phyloP scores from a whole-genome alignment of 2,888 invertebrate species.

The Ochropleura plecta region DNA sequence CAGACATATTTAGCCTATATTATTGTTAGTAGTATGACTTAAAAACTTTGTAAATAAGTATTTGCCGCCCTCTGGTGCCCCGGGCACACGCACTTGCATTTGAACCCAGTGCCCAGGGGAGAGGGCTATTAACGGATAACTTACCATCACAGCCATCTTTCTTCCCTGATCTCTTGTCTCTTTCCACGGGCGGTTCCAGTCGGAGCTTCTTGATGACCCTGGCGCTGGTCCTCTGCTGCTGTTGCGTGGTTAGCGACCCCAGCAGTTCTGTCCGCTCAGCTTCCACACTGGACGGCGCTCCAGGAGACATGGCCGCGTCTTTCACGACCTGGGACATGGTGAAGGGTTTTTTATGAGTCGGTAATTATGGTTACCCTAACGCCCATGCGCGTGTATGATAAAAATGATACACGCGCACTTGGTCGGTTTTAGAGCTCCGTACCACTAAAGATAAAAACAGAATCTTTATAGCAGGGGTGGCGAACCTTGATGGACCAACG shows the following conservation, averaged over 20 bases:
- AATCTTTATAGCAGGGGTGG: too few species aligned
- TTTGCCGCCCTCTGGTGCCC: too few species aligned
- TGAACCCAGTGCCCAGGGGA: too few species aligned
- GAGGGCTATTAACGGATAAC: not conserved
- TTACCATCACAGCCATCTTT: constrained; percentile 73
- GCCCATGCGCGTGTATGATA: too few species aligned
- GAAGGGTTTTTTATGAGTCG: not conserved
- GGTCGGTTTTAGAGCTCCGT: too few species aligned
- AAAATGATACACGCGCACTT: too few species aligned
- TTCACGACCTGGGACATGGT: constrained; percentile 65
- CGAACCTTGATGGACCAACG: too few species aligned
- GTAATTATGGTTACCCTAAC: not conserved
- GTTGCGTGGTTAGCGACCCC: constrained; percentile 93
- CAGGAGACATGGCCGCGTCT: constrained; percentile 76
- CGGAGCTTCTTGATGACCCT: constrained; percentile 95
- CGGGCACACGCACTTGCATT: too few species aligned
- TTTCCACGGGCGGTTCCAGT: constrained; percentile 88
- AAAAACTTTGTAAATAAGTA: too few species aligned
- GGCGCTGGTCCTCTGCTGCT: constrained; percentile 93
- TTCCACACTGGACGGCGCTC: constrained; percentile 67
- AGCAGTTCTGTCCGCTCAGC: constrained; percentile 89
- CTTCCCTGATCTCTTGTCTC: constrained; percentile 75
- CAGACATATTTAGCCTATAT: too few species aligned
- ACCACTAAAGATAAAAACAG: too few species aligned
- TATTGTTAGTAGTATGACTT: too few species aligned